Percentiles rank a stretch among this genome's conserved stretches.
phyloP scores from a whole-genome alignment of 1,140 invertebrate genomes.

The Heliconius nattereri region DNA sequence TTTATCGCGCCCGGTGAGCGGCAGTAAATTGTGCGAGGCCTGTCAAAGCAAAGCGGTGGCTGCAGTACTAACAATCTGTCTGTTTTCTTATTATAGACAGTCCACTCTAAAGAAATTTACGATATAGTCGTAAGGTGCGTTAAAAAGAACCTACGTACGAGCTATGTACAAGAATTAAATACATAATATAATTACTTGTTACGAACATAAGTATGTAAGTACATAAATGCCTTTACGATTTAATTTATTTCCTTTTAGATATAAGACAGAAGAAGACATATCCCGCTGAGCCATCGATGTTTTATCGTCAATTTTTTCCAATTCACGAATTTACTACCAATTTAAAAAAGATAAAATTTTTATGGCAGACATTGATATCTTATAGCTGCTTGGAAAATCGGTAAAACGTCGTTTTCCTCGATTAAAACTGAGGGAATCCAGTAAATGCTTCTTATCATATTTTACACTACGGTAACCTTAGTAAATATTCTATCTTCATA shows the following conservation, averaged over 20 bases:
- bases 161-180: background rate
- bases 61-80: constrained; percentile 33
- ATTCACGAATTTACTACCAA: constrained; percentile 35
- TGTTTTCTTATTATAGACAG: constrained; percentile 31
- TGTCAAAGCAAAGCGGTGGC: constrained; percentile 59
- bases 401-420: constrained; percentile 6
- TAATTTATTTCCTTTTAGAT: background rate
- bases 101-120: background rate
- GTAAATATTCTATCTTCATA: background rate
- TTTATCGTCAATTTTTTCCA: constrained; percentile 31
- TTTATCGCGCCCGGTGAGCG: constrained; percentile 70
- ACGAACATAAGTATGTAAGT: background rate
- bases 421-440: constrained; percentile 2
- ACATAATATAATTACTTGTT: background rate
- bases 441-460: background rate
- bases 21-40: constrained; percentile 73
- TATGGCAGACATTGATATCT: constrained; percentile 15
- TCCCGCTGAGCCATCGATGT: constrained; percentile 33
- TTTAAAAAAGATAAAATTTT: constrained; percentile 22
- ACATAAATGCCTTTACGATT: background rate
- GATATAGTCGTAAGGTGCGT: background rate
- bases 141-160: background rate
- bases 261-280: constrained; percentile 22
- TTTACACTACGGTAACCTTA: background rate
- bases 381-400: constrained; percentile 12